phyloP scores from a whole-genome alignment of 2,888 invertebrate genomes.

The Polymixis lichenea region DNA sequence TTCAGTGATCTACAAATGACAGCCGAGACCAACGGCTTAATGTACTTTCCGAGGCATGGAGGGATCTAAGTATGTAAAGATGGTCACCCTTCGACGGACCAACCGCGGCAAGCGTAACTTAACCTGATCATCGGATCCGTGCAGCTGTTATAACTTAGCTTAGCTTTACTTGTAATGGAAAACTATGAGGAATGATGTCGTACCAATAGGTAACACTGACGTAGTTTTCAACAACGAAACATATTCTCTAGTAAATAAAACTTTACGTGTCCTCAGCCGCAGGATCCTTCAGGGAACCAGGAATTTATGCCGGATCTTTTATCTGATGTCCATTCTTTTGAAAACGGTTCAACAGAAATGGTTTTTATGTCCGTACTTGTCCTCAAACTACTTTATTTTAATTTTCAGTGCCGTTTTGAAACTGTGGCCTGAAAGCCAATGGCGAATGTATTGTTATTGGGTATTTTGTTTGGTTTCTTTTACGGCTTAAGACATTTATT shows the following conservation, averaged over 20 bases:
- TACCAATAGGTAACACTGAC: background rate
- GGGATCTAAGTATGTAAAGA: too few relatives aligned
- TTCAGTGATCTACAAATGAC: too few relatives aligned
- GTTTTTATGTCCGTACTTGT: constrained; percentile 56
- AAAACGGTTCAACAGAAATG: constrained; percentile 51
- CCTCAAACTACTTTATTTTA: constrained; percentile 45
- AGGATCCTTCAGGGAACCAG: constrained; percentile 49
- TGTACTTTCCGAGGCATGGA: too few relatives aligned
- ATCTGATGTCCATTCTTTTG: constrained; percentile 69
- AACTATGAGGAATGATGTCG: background rate
- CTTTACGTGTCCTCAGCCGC: constrained; percentile 29
- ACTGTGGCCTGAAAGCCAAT: constrained; percentile 28
- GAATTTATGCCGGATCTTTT: constrained; percentile 65
- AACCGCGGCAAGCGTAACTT: too few relatives aligned
- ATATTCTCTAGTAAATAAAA: constrained; percentile 46
- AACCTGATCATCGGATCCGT: too few relatives aligned
- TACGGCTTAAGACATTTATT: too few relatives aligned
- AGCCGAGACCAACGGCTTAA: too few relatives aligned
- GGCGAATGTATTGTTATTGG: constrained; percentile 45
- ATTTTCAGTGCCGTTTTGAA: constrained; percentile 42
- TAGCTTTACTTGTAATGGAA: too few relatives aligned
- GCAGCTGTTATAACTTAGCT: too few relatives aligned
- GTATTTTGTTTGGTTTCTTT: constrained; percentile 16
- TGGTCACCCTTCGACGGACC: too few relatives aligned
- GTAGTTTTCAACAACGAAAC: constrained; percentile 8